phyloP scores from a whole-genome alignment of 1,140 invertebrate species.

The Eupeodes corollae region DNA sequence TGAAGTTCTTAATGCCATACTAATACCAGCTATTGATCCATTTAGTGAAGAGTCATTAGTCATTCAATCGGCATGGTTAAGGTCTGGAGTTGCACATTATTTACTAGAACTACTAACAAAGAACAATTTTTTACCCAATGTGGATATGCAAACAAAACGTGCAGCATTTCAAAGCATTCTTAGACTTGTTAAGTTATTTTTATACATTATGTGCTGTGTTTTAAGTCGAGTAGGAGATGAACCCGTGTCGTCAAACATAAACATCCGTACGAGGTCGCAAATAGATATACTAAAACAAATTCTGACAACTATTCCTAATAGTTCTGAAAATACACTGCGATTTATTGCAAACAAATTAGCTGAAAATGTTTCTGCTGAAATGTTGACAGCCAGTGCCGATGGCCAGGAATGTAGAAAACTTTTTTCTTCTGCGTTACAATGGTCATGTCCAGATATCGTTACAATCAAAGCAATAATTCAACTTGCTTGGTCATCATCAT shows the following conservation, averaged over 20 bases:
- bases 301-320: slow-evolving; percentile 37
- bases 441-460: slow-evolving; percentile 52
- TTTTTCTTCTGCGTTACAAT: slow-evolving; percentile 46
- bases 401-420: slow-evolving; percentile 41
- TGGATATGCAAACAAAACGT: slow-evolving; percentile 69
- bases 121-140: slow-evolving; percentile 74
- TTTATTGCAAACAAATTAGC: slow-evolving; percentile 62
- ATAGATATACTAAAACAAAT: slow-evolving; percentile 37
- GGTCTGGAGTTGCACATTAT: slow-evolving; percentile 59
- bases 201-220: slow-evolving; percentile 72
- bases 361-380: slow-evolving; percentile 51
- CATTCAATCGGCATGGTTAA: slow-evolving; percentile 74
- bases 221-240: slow-evolving; percentile 34
- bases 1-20: slow-evolving; percentile 77
- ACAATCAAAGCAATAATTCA: slow-evolving; percentile 60
- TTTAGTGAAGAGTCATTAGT: slow-evolving; percentile 70
- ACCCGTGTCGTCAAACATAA: slow-evolving; percentile 24
- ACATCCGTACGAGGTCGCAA: slow-evolving; percentile 29
- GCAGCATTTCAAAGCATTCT: slow-evolving; percentile 79
- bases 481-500: slow-evolving; percentile 67
- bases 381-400: slow-evolving; percentile 39
- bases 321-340: slow-evolving; percentile 55
- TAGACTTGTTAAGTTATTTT: slow-evolving; percentile 76
- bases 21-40: slow-evolving; percentile 83
- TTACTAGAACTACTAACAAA: slow-evolving; percentile 77